Base-by-base conservation (phyloP, 2,888 invertebrate genomes). In the Neocrepidodera transversa region DNA sequence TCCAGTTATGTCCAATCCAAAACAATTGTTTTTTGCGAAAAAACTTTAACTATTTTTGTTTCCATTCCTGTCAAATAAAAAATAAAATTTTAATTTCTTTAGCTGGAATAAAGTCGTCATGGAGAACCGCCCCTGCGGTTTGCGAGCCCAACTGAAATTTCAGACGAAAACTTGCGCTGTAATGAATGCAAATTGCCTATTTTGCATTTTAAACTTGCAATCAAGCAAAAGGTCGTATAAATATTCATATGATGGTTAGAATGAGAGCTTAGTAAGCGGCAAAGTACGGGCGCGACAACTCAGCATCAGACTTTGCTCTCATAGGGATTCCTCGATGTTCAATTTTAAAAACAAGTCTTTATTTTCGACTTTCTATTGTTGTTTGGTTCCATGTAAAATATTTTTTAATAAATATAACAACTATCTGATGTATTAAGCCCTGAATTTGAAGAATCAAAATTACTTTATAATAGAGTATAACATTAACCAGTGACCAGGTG, bases 131-230 rank as follows among this genome's bases (percentile, higher is more conserved):
- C 51, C 23, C 60, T 60, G 55, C 38, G 28, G 60, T 45, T 49
- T 51, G 36, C 36, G 43, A 54, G 50, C 61, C 58, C 63, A 63
- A 55, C 54, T 53, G 63, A 59, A 63, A 67, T 56, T 60, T 60
- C 60, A 61, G 57, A 60, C 54, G 54, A 62, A 68, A 66, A 67
- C 61, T 67, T 63, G 58, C 26, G 40, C 56, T 70, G 71, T 74
- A 76, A 77, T 75, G 74, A 76, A 77, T 77, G 77, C 72, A 77
- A 77, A 77, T 77, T 77, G 76, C 74, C 76, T 77, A 75, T 75
- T 78, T 78, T 78, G 77, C 78, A 78, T 78, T 78, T 78, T 76
- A 76, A 78, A 78, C 74, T 77, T 74, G 78, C 77, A 76, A 77
- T 77, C 77, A 77, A 76, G 72, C 72, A 76, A 76, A 76, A 73